A percentile compares a stretch with the other conserved stretches of the same genome.
phyloP scores from a whole-genome alignment of 2,113 vertebrate species.

The Phyllopteryx taeniolatus region DNA sequence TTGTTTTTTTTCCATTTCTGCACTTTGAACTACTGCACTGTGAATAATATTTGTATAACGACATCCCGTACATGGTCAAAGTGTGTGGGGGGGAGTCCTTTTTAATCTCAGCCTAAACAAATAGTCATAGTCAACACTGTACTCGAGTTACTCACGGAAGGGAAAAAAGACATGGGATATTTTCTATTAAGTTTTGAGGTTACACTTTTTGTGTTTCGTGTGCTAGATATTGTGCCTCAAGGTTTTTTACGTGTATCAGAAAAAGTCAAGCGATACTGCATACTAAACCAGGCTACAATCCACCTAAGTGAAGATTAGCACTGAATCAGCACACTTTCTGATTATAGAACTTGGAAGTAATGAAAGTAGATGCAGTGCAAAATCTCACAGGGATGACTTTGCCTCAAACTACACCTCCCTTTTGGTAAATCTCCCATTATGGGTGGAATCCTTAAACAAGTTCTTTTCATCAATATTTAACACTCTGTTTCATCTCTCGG shows the following conservation, averaged over 20 bases:
- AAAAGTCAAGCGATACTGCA: constrained; percentile 37
- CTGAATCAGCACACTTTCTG: constrained; percentile 50
- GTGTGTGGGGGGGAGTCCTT: background rate
- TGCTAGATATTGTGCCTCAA: constrained; percentile 14
- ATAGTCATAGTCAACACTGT: background rate
- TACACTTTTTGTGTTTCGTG: background rate
- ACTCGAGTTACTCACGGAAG: constrained; percentile 2
- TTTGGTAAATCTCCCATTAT: constrained; percentile 53
- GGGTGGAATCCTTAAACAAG: constrained; percentile 54
- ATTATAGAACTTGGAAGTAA: constrained; percentile 46
- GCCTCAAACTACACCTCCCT: constrained; percentile 52
- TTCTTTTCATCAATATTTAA: constrained; percentile 69
- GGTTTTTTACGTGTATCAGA: constrained; percentile 21
- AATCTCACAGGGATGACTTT: constrained; percentile 42
- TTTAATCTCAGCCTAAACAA: constrained; percentile 2
- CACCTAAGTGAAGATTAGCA: constrained; percentile 10
- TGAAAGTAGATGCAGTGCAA: constrained; percentile 27
- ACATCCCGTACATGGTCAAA: background rate
- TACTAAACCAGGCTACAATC: constrained; percentile 37
- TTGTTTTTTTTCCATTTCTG: background rate
- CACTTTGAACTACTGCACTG: constrained; percentile 4
- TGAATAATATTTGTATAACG: background rate
- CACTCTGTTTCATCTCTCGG: constrained; percentile 53
- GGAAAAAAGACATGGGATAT: background rate
- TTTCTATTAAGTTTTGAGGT: background rate